A percentile compares a stretch with the other conserved stretches of the same genome.
These are phyloP conservation scores for Ceyx margarethae DNA, from an alignment of 2,113 vertebrate genomes.

Conservation along the genomic window DNA sequence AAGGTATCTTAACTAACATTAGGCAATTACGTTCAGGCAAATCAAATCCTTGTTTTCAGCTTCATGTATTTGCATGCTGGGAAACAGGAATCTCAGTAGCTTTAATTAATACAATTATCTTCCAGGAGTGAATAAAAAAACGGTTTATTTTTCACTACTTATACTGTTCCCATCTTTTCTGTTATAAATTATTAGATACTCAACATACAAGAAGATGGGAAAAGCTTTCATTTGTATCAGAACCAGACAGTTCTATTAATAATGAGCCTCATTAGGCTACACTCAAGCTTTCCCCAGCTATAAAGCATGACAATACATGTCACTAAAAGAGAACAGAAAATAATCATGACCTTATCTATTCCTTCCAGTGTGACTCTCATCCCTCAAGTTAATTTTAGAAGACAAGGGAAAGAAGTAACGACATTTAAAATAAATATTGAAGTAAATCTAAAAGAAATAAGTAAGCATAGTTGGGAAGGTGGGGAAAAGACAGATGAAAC, in stretches of 20 bases:
- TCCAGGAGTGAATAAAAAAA: not conserved
- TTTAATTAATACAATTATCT: not conserved
- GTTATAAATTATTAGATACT: not conserved
- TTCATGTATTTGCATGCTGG: not conserved
- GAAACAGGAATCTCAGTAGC: not conserved
- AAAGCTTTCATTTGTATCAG: not conserved
- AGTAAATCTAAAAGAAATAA: not conserved
- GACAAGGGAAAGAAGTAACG: not conserved
- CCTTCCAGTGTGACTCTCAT: not conserved
- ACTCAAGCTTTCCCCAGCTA: not conserved
- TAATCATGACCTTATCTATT: conserved; percentile 3
- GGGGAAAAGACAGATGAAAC: not conserved
- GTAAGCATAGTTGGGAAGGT: rapidly evolving
- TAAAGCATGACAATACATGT: not conserved
- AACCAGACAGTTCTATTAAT: conserved; percentile 11
- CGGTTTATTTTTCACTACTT: not conserved
- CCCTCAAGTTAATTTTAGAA: not conserved
- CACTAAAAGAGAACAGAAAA: conserved; percentile 5
- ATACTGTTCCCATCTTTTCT: not conserved
- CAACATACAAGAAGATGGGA: not conserved
- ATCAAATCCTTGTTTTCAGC: not conserved
- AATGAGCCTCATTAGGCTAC: conserved; percentile 14
- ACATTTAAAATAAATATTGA: not conserved
- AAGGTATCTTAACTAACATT: not conserved
- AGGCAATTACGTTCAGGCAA: not conserved